These are phyloP conservation scores for Leptopilina drosophilae DNA, from an alignment of 2,888 invertebrate species.

Conservation along the genomic window DNA sequence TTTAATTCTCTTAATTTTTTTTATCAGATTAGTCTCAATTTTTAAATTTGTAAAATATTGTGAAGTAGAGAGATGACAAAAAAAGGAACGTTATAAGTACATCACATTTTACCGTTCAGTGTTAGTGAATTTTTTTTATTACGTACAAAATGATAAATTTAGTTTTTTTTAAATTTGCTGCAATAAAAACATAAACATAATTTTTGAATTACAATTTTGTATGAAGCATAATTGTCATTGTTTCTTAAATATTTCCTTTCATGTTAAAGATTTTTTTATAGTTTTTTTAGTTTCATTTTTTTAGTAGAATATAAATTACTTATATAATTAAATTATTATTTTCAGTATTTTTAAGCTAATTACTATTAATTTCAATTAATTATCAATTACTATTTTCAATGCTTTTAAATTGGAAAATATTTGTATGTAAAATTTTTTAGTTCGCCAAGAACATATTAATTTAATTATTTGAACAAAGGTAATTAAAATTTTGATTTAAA, in stretches of 20 bases:
- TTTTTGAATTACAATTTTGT: conserved; percentile 40
- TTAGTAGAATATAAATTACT: too few relatives aligned
- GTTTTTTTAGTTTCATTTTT: too few relatives aligned
- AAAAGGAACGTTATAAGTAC: conserved; percentile 12
- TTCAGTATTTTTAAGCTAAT: too few relatives aligned
- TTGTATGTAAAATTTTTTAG: too few relatives aligned
- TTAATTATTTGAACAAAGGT: too few relatives aligned
- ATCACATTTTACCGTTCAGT: conserved; percentile 31
- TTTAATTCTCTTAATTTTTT: conserved; percentile 5
- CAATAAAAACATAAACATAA: conserved; percentile 38
- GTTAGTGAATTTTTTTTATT: conserved; percentile 18
- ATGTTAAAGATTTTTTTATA: too few relatives aligned
- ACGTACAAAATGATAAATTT: conserved; percentile 2
- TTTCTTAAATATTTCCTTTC: conserved; percentile 1
- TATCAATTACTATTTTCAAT: too few relatives aligned
- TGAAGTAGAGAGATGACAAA: conserved; percentile 2
- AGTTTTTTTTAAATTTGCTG: conserved; percentile 33
- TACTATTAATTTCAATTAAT: too few relatives aligned
- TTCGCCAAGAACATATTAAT: too few relatives aligned
- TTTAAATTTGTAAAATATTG: conserved; percentile 32
- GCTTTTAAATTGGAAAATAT: too few relatives aligned
- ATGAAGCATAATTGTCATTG: conserved; percentile 17
- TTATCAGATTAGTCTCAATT: neutral
- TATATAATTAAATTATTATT: too few relatives aligned
- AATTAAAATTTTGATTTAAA: too few relatives aligned